Evolutionary conservation across 2,797 vertebrate genomes (phyloP), one percentile per base, ranked within the genome.

Genomic region (Octomys mimax): DNA sequence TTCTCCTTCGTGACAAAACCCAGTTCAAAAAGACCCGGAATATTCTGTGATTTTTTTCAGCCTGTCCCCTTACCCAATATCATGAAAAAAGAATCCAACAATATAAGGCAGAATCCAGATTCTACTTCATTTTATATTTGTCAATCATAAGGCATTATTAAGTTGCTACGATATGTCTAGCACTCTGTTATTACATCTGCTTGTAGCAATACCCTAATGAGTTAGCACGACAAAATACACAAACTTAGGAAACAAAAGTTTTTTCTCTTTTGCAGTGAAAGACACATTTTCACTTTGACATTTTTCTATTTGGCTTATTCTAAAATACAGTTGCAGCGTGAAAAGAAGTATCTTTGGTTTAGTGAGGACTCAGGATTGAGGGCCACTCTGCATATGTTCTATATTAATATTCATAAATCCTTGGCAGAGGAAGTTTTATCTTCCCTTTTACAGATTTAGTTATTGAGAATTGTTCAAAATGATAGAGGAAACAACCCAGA

Each of bases 131-230:
- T 59, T 94, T 93, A 62, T 28, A 36, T 83, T 91, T 80, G 49
- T 95, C 52, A 66, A 18, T 87, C 52, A 70, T 36, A 81, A 95
- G 46, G 6, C 81, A 49, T 93, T 95, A 70, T 95, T 94, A 96
- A 92, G n/a, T 59, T 88, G 78, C 68, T 92, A 89, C 7, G 85
- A 82, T 96, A 91, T 77, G 49, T 87, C 73, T 94, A 94, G 33
- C 73, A 83, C 79, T 93, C 83, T 86, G 70, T 95, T 71, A 96
- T 93, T 95, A 79, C 70, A 96, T 93, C 81, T 94, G 39, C 70
- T 95, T 94, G 75, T 73, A 92, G 75, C 28, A 96, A 90, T 92
- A 54, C 77, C 59, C 61, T 97, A 96, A 95, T 80, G 66, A 92
- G 66, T 87, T 91, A 73, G 26, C 61, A 42, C 78, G 49, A 92